A percentile compares a stretch with the other conserved stretches of the same genome.
These are phyloP conservation scores for Oncorhynchus nerka DNA, from an alignment of 2,113 vertebrate species.

Conservation along the genomic window DNA sequence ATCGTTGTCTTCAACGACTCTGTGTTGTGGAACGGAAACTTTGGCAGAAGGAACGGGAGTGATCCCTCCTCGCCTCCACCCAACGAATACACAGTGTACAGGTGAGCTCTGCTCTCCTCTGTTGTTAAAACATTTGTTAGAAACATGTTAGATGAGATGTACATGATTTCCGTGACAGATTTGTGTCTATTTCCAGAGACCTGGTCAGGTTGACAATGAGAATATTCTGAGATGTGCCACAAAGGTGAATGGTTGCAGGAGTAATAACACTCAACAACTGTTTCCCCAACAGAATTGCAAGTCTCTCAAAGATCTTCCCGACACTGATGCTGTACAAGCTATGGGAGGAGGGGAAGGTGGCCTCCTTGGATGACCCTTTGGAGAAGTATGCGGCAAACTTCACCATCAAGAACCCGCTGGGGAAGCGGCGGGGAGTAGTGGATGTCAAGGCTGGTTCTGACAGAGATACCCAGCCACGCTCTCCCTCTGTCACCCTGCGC, in stretches of 20 bases:
- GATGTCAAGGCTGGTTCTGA: slow-evolving; percentile 47
- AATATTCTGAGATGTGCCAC: neutral
- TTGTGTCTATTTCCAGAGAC: neutral
- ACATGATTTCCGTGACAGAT: no score
- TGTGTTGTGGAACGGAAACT: slow-evolving; percentile 89
- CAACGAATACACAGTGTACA: slow-evolving; percentile 87
- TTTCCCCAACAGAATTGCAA: slow-evolving; percentile 78
- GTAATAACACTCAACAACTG: neutral
- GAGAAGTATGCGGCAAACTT: slow-evolving; percentile 81
- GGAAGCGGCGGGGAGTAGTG: slow-evolving; percentile 52
- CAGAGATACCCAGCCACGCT: slow-evolving; percentile 37
- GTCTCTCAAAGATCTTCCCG: slow-evolving; percentile 79
- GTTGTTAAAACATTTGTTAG: no score
- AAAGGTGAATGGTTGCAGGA: neutral
- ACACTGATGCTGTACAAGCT: slow-evolving; percentile 79
- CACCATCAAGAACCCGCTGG: slow-evolving; percentile 86
- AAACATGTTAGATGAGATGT: no score
- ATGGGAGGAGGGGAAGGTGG: slow-evolving; percentile 87
- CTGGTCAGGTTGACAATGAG: neutral
- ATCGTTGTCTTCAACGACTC: slow-evolving; percentile 87
- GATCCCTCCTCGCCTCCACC: slow-evolving; percentile 77
- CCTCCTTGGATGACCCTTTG: slow-evolving; percentile 85
- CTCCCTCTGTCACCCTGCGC: slow-evolving; percentile 80
- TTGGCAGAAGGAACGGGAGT: slow-evolving; percentile 84
- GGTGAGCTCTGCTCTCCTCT: slow-evolving; percentile 63